Conservation (phyloP, 2,888 invertebrate genomes). For the Blastobasis adustella region DNA sequence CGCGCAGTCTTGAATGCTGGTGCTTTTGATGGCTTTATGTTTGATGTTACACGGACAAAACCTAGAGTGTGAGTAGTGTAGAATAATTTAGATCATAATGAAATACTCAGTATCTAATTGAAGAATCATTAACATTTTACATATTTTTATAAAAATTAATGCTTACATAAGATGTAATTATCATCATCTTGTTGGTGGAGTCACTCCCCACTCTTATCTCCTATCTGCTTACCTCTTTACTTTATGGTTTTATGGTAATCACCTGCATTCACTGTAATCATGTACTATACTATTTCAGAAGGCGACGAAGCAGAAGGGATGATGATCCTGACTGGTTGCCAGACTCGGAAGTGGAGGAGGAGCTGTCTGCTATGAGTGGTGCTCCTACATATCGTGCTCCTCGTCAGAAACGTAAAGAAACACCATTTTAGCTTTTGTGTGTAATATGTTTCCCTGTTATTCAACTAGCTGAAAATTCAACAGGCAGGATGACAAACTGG, state of each 20-base stretch:
- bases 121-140: too few relatives aligned
- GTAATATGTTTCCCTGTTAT: too few relatives aligned
- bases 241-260: too few relatives aligned
- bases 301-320: slow-evolving; percentile 51
- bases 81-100: neutral
- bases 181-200: too few relatives aligned
- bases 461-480: too few relatives aligned
- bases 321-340: slow-evolving; percentile 74
- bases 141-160: too few relatives aligned
- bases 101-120: too few relatives aligned
- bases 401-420: slow-evolving; percentile 43
- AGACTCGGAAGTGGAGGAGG: slow-evolving; percentile 80
- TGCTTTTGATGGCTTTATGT: slow-evolving; percentile 76
- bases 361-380: slow-evolving; percentile 79
- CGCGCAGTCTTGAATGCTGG: slow-evolving; percentile 76
- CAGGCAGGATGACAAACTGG: too few relatives aligned
- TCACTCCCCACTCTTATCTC: too few relatives aligned
- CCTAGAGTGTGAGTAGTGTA: slow-evolving; percentile 47
- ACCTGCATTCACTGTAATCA: neutral
- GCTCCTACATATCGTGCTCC: slow-evolving; percentile 42
- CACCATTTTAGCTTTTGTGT: too few relatives aligned
- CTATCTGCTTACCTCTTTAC: too few relatives aligned
- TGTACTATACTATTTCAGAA: slow-evolving; percentile 24
- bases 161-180: too few relatives aligned
- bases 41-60: slow-evolving; percentile 74